These are phyloP conservation scores for Onchidella celtica DNA, from an alignment of 2,888 invertebrate genomes.

Conservation along the genomic window DNA sequence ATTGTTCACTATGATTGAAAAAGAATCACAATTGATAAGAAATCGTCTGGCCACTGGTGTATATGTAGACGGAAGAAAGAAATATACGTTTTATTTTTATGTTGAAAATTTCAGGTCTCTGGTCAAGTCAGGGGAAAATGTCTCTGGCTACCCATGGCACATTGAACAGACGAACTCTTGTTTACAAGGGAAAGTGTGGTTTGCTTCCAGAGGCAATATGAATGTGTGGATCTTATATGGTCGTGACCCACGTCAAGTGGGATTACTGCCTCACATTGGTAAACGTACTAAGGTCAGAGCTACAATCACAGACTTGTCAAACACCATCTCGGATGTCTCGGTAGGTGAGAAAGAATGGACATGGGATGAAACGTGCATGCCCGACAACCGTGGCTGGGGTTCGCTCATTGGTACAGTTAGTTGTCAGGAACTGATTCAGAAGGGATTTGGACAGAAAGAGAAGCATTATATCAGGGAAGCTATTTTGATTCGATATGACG, in stretches of 20 bases:
- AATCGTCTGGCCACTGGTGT: neutral
- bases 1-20: neutral
- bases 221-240: neutral
- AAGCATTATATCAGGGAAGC: neutral
- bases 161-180: neutral
- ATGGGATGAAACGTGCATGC: neutral
- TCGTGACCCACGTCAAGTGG: neutral
- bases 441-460: neutral
- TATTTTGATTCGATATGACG: neutral
- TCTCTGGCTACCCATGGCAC: neutral
- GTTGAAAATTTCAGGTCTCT: neutral
- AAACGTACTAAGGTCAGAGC: neutral
- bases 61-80: neutral
- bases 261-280: neutral
- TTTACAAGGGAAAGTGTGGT: neutral
- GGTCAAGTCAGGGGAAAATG: neutral
- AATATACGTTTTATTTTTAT: neutral
- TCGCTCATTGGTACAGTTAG: neutral
- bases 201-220: neutral
- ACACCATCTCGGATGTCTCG: neutral
- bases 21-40: neutral
- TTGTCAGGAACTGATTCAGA: neutral
- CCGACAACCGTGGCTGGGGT: neutral
- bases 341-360: neutral
- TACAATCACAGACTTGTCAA: neutral